Conservation (phyloP, 2,113 vertebrate species). For the Megaleporinus macrocephalus region DNA sequence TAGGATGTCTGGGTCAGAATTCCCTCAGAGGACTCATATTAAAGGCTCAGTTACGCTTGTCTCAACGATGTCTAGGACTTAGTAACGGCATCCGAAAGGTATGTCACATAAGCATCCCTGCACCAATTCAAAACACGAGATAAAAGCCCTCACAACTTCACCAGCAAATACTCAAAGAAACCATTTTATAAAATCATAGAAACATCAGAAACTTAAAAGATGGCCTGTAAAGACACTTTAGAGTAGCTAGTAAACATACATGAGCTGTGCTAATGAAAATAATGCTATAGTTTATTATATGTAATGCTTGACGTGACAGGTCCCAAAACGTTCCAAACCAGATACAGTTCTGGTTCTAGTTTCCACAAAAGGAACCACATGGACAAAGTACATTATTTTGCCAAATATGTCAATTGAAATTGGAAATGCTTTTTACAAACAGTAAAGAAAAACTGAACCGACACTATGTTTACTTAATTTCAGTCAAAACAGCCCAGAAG, state of each 20-base stretch:
- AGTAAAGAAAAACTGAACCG: no score
- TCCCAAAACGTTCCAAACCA: no score
- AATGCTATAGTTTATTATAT: no score
- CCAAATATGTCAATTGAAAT: no score
- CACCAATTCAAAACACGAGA: not conserved
- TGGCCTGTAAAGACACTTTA: not conserved
- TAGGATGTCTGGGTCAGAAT: conserved; percentile 26
- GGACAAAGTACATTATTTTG: no score
- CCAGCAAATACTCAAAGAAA: not conserved
- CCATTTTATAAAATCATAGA: not conserved
- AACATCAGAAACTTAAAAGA: not conserved
- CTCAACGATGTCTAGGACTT: conserved; percentile 5
- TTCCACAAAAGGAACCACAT: no score
- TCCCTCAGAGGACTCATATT: not conserved
- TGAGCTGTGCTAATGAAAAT: not conserved
- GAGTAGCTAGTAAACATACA: not conserved
- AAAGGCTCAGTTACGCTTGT: conserved; percentile 19
- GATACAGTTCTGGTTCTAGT: no score
- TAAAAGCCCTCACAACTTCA: conserved; percentile 16
- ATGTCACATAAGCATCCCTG: conserved; percentile 3
- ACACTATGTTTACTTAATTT: no score
- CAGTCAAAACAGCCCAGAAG: no score
- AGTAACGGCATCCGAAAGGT: not conserved
- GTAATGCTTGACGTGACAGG: not conserved
- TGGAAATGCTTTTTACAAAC: no score